Base-by-base conservation (phyloP, 2,113 vertebrate genomes). In the Heterotis niloticus region DNA sequence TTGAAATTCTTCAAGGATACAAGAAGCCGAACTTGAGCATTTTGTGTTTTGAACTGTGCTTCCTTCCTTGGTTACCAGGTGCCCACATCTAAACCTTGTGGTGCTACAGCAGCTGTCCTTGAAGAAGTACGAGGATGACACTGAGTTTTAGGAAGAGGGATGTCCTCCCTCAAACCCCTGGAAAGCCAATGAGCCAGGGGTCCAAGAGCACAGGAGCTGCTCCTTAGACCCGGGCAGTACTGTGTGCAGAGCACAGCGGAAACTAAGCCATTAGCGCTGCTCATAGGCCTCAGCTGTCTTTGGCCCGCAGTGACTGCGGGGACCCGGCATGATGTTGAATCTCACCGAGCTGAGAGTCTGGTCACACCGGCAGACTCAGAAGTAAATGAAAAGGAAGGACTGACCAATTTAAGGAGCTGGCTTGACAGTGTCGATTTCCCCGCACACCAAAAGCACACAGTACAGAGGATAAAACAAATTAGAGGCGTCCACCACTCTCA, bases 401-500 rank as follows among this genome's bases (percentile, higher is more conserved):
- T 51, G 11, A n/a, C 10, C 56, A 73, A 73, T 73, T 16, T 56
- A 51, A 56, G 70, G 14, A 23, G 70, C 52, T 73, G 14, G 54
- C 56, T 73, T 24, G 70, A 56, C 70, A 56, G 70, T 51, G 54
- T 73, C 56, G 51, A 73, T 73, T 73, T 73, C 51, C 52, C 70
- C 18, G 1, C 56, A 56, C 70, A 10, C 23, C 52, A 73, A 57
- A 73, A 0, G 70, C 52, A 73, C 52, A 57, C 52, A 73, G n/a
- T 73, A 44, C 51, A 14, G 70, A 73, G 52, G 56, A 7, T n/a
- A 56, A 73, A 73, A 73, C 70, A 73, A 73, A 73, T 73, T 73
- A 73, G 70, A 10, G 18, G 56, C 17, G 51, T 73, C 51, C 10
- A 34, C 70, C 24, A n/a, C 52, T 73, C 29, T 7, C 51, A 23